These are phyloP conservation scores for Serinus canaria DNA, from an alignment of 2,113 vertebrate species.

Conservation along the genomic window DNA sequence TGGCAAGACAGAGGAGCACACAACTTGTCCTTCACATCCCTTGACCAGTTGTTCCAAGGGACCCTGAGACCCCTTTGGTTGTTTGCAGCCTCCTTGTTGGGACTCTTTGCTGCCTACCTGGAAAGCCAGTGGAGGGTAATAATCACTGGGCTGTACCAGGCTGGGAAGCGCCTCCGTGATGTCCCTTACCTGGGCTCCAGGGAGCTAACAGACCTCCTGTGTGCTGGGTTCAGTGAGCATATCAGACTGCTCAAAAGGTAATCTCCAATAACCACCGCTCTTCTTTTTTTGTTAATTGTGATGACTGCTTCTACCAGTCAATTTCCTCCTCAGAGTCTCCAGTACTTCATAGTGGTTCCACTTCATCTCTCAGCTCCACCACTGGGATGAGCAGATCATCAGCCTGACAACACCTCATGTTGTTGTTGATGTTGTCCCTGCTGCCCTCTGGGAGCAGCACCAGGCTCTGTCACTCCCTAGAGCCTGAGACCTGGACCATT, in stretches of 20 bases:
- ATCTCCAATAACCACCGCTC: background rate
- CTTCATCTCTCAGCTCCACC: background rate
- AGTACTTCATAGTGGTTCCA: background rate
- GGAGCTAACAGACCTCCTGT: background rate
- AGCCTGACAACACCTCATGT: background rate
- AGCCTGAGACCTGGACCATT: background rate
- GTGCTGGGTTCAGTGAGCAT: background rate
- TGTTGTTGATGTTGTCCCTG: background rate
- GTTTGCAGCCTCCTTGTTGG: background rate
- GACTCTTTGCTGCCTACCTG: background rate
- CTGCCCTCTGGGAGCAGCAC: background rate
- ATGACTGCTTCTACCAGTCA: background rate
- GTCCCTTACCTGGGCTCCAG: background rate
- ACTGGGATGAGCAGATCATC: background rate
- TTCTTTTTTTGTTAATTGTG: rapidly evolving
- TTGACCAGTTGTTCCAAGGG: background rate
- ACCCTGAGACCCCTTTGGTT: background rate
- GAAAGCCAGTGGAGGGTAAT: background rate
- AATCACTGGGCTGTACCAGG: background rate
- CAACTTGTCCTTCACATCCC: background rate
- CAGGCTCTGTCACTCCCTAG: background rate
- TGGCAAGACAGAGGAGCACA: background rate
- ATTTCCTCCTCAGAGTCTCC: background rate
- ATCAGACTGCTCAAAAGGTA: background rate
- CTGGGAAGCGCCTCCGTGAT: background rate